These are phyloP conservation scores for Holacanthella duospinosa DNA, from an alignment of 2,888 invertebrate genomes.

Conservation along the genomic window DNA sequence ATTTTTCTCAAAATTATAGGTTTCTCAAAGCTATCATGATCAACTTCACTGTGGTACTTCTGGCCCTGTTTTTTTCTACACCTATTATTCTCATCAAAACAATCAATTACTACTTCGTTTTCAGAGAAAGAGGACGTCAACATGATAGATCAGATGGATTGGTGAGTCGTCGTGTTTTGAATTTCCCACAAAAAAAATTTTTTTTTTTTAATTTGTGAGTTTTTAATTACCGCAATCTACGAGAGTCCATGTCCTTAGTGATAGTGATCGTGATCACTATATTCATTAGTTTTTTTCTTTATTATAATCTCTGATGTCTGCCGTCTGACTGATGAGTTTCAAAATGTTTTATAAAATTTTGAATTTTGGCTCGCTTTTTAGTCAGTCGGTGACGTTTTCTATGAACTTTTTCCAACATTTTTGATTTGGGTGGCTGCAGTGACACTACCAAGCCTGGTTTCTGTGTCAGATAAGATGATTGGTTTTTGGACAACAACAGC, in stretches of 20 bases:
- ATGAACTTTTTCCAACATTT: slow-evolving; percentile 79
- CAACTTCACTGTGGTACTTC: slow-evolving; percentile 64
- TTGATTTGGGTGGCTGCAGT: slow-evolving; percentile 79
- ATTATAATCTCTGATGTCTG: too few species aligned
- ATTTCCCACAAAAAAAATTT: too few species aligned
- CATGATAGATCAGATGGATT: background rate
- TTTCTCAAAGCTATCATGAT: slow-evolving; percentile 71
- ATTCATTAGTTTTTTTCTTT: too few species aligned
- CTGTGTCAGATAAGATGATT: slow-evolving; percentile 79
- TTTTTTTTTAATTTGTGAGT: too few species aligned
- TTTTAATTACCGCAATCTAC: too few species aligned
- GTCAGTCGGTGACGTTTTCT: background rate
- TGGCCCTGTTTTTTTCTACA: slow-evolving; percentile 83
- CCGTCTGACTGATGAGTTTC: too few species aligned
- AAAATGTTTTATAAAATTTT: too few species aligned
- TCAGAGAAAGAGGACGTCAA: background rate
- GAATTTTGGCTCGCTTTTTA: too few species aligned
- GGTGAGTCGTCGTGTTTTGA: background rate
- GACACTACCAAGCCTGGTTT: slow-evolving; percentile 81
- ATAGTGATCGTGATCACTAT: too few species aligned
- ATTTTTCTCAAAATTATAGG: too few species aligned
- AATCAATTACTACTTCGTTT: background rate
- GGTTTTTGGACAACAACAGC: slow-evolving; percentile 89
- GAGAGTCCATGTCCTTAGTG: too few species aligned
- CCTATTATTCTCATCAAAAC: slow-evolving; percentile 71